A percentile compares a stretch with the other conserved stretches of the same genome.
Conservation (phyloP, 2,888 invertebrate species). For the Pogonocherus hispidulus region DNA sequence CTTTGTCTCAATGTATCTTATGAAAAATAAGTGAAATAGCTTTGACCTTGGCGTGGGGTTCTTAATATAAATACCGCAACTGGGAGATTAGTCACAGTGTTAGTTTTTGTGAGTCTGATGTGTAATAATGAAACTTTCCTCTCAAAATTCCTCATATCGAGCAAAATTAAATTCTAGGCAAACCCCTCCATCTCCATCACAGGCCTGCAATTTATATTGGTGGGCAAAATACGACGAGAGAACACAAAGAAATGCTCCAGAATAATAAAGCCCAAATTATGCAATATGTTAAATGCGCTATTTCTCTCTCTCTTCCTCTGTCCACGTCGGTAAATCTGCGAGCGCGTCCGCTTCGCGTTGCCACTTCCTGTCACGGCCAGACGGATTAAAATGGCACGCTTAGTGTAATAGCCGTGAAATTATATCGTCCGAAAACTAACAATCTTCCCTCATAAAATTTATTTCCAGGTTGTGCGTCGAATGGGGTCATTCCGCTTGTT, state of each 20-base stretch:
- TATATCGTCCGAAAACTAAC: slow-evolving; percentile 63
- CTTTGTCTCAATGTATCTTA: too few relatives aligned
- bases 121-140: background rate
- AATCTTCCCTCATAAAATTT: slow-evolving; percentile 37
- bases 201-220: background rate
- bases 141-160: background rate
- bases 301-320: slow-evolving; percentile 40
- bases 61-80: too few relatives aligned
- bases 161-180: background rate
- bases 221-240: background rate
- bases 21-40: too few relatives aligned
- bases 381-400: slow-evolving; percentile 63
- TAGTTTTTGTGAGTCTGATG: background rate
- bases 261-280: slow-evolving; percentile 46
- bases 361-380: slow-evolving; percentile 62
- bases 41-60: too few relatives aligned
- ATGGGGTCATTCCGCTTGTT: background rate
- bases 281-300: slow-evolving; percentile 47
- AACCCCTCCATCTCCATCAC: background rate
- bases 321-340: slow-evolving; percentile 46
- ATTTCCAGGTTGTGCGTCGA: slow-evolving; percentile 25
- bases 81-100: too few relatives aligned
- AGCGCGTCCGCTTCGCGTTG: slow-evolving; percentile 55
- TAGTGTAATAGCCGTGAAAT: slow-evolving; percentile 63
- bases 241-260: background rate